phyloP scores from a whole-genome alignment of 2,797 vertebrate genomes.

The Cuculus canorus region DNA sequence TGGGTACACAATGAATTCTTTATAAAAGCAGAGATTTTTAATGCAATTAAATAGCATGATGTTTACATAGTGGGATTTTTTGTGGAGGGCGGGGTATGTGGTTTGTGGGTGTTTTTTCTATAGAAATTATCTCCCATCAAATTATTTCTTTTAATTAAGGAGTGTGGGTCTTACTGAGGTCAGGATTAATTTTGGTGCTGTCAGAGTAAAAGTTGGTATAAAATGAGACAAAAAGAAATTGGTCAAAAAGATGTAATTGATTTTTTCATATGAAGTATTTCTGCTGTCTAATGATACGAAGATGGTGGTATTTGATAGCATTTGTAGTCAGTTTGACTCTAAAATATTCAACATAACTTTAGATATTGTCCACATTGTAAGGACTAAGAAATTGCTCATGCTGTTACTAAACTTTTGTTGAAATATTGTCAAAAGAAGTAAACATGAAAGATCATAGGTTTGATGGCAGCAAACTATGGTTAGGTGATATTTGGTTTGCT shows the following conservation, averaged over 20 bases:
- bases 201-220: neutral
- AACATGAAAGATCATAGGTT: neutral
- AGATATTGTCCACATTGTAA: neutral
- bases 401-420: neutral
- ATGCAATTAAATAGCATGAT: neutral
- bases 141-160: neutral
- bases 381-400: neutral
- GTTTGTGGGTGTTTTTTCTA: neutral
- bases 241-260: neutral
- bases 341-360: neutral
- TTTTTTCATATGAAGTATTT: neutral
- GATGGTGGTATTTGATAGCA: neutral
- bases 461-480: neutral
- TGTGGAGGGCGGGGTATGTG: neutral
- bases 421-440: neutral
- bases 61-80: neutral
- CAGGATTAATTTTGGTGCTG: neutral
- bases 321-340: neutral
- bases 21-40: neutral
- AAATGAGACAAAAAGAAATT: neutral
- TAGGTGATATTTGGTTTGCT: neutral
- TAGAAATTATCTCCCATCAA: neutral
- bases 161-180: neutral
- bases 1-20: neutral
- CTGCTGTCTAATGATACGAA: neutral